phyloP scores from a whole-genome alignment of 2,888 invertebrate genomes.

The Troides helena region DNA sequence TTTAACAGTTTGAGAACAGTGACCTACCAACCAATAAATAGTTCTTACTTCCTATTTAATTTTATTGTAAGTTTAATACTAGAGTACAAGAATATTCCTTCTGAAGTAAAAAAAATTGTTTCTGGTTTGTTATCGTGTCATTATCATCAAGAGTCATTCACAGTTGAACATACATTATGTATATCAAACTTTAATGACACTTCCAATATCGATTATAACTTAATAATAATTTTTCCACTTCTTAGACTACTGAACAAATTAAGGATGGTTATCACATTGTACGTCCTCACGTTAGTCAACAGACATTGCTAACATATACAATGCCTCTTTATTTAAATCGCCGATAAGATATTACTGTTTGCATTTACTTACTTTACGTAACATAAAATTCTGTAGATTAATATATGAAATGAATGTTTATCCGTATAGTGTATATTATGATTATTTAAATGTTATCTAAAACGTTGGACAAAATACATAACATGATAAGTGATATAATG shows the following conservation, averaged over 20 bases:
- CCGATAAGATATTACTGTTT: conserved; percentile 32
- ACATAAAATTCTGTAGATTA: conserved; percentile 31
- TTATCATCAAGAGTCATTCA: no score
- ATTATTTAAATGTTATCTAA: no score
- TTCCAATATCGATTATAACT: not conserved
- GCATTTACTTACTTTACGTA: conserved; percentile 29
- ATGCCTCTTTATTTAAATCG: conserved; percentile 27
- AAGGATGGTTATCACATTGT: conserved; percentile 1
- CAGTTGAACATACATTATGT: not conserved
- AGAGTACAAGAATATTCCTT: no score
- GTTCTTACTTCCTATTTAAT: no score
- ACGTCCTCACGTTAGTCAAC: conserved; percentile 7
- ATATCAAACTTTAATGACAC: not conserved
- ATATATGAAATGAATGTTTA: conserved; percentile 6
- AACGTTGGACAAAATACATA: no score
- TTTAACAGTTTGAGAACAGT: no score
- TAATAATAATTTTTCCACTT: not conserved
- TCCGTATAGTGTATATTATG: not conserved
- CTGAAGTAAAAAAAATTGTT: no score
- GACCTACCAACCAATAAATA: no score
- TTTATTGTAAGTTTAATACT: no score
- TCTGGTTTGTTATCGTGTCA: no score
- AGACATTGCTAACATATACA: conserved; percentile 16
- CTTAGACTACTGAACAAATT: not conserved
- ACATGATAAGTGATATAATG: no score